Evolutionary conservation across 1,140 invertebrate genomes (phyloP).

Genomic region (Sinella curviseta): DNA sequence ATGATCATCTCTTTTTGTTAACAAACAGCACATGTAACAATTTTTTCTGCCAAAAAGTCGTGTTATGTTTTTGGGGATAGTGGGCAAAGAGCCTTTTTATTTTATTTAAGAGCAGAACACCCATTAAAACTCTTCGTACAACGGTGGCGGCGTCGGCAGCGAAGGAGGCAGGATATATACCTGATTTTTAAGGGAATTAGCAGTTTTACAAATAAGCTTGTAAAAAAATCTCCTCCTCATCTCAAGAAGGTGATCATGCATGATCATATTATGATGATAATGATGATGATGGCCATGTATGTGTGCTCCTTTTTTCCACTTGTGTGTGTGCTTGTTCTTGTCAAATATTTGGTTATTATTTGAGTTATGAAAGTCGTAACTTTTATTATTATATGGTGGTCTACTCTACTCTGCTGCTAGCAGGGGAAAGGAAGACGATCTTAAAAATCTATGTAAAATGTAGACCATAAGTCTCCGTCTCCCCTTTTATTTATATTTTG

Average conservation of each 20-base stretch:
- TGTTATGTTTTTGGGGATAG: no score
- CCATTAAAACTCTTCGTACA: not conserved
- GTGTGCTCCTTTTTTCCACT: not conserved
- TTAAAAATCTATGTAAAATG: no score
- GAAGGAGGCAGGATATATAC: not conserved
- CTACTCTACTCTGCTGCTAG: not conserved
- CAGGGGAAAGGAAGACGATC: no score
- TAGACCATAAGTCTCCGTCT: not conserved
- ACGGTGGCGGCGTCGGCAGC: not conserved
- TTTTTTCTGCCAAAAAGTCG: no score
- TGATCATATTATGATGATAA: no score
- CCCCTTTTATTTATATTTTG: not conserved
- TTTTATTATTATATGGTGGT: conserved; percentile 10
- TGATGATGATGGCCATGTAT: not conserved
- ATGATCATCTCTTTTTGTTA: not conserved
- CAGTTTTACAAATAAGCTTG: conserved; percentile 19
- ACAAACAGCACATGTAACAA: not conserved
- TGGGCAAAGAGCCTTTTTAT: not conserved
- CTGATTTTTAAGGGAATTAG: conserved; percentile 3
- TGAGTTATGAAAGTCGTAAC: conserved; percentile 22
- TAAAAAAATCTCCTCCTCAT: conserved; percentile 7
- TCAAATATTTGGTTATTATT: conserved; percentile 24
- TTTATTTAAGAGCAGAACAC: not conserved
- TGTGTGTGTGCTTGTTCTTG: conserved; percentile 24
- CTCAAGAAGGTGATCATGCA: not conserved